These are phyloP conservation scores for Hypotaenidia okinawae DNA, from an alignment of 2,797 vertebrate genomes.

Conservation along the genomic window DNA sequence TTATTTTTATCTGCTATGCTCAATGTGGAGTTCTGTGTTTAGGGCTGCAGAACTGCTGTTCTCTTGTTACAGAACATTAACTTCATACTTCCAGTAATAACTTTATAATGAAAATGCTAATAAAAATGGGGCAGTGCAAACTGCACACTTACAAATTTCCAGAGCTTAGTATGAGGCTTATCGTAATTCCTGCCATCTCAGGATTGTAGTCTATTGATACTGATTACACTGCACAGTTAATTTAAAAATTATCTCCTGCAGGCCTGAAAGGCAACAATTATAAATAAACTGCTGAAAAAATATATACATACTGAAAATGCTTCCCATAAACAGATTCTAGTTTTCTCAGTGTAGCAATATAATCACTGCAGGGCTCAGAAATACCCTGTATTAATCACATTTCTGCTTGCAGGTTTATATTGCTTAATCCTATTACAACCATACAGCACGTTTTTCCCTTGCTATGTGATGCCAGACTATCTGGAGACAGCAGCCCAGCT, in stretches of 20 bases:
- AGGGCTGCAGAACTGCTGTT: slow-evolving; percentile 22
- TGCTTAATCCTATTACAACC: slow-evolving; percentile 46
- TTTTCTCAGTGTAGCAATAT: slow-evolving; percentile 8
- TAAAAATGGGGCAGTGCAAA: slow-evolving; percentile 31
- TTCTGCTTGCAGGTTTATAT: slow-evolving; percentile 26
- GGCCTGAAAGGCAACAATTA: slow-evolving; percentile 38
- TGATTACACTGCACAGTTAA: slow-evolving; percentile 29
- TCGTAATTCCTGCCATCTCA: slow-evolving; percentile 44
- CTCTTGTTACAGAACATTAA: slow-evolving; percentile 61
- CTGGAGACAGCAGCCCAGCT: slow-evolving; percentile 28
- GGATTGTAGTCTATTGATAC: background rate
- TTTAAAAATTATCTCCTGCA: slow-evolving; percentile 49
- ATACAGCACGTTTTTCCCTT: slow-evolving; percentile 12
- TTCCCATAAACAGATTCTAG: background rate
- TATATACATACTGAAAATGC: background rate
- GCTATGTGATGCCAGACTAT: slow-evolving; percentile 9
- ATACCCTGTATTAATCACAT: slow-evolving; percentile 39
- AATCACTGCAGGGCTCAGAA: slow-evolving; percentile 1
- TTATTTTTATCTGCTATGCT: slow-evolving; percentile 37
- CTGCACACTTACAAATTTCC: slow-evolving; percentile 15
- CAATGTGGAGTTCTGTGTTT: slow-evolving; percentile 28
- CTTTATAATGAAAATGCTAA: slow-evolving; percentile 61
- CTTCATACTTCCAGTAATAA: slow-evolving; percentile 51
- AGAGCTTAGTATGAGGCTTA: slow-evolving; percentile 30
- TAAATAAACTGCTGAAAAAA: slow-evolving; percentile 24